These are phyloP conservation scores for Pseudomyrmex cubaensis DNA, from an alignment of 1,140 invertebrate genomes.

Conservation along the genomic window DNA sequence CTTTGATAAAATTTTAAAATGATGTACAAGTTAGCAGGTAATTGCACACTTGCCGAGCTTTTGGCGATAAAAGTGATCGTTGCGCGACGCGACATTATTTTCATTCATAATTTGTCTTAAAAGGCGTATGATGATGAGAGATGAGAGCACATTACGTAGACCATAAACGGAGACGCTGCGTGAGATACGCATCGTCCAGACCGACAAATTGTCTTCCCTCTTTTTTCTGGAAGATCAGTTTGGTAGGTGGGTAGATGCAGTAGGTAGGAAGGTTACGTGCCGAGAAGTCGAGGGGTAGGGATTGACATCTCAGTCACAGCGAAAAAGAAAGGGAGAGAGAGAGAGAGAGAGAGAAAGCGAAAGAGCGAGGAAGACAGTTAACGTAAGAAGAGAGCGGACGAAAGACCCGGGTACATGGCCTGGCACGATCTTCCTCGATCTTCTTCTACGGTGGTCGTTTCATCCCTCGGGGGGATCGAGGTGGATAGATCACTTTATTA, in stretches of 20 bases:
- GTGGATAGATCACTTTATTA: slow-evolving; percentile 67
- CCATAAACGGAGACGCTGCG: slow-evolving; percentile 75
- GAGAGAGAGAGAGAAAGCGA: slow-evolving; percentile 52
- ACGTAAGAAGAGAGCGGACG: slow-evolving; percentile 37
- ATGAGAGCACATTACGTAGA: slow-evolving; percentile 77
- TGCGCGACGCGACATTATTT: slow-evolving; percentile 26
- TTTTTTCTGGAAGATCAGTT: slow-evolving; percentile 69
- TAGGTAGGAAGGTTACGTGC: slow-evolving; percentile 74
- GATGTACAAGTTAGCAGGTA: background rate
- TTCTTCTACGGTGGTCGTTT: slow-evolving; percentile 63
- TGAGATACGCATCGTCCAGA: slow-evolving; percentile 80
- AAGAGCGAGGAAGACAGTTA: slow-evolving; percentile 13
- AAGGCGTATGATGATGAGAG: slow-evolving; percentile 77
- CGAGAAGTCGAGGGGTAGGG: slow-evolving; percentile 70
- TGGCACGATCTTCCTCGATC: slow-evolving; percentile 67
- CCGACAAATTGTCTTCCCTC: slow-evolving; percentile 81
- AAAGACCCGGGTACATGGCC: slow-evolving; percentile 40
- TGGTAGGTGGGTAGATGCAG: slow-evolving; percentile 69
- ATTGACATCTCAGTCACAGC: slow-evolving; percentile 80
- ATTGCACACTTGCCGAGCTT: background rate
- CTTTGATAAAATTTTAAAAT: background rate
- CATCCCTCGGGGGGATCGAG: slow-evolving; percentile 57
- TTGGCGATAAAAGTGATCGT: background rate
- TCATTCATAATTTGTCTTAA: slow-evolving; percentile 25
- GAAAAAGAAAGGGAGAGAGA: slow-evolving; percentile 61